Conservation (phyloP, 2,797 vertebrate genomes). For the Limosa lapponica region DNA sequence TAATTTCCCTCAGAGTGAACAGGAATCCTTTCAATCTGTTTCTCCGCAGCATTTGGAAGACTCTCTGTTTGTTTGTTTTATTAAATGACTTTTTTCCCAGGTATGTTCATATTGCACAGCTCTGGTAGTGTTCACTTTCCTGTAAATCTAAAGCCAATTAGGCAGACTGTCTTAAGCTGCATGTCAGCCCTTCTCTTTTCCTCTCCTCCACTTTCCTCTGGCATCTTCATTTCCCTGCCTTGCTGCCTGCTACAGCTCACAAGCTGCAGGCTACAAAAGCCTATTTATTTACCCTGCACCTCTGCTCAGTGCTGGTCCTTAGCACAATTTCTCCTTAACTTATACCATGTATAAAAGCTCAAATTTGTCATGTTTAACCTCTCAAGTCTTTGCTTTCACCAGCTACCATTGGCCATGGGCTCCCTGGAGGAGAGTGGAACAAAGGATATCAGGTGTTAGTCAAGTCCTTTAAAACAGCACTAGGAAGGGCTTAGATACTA, state of each 20-base stretch:
- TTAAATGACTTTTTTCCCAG: rapidly evolving
- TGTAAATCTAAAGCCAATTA: neutral
- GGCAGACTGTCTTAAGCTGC: neutral
- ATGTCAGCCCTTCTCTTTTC: neutral
- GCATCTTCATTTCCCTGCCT: neutral
- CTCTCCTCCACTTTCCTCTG: neutral
- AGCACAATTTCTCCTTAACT: neutral
- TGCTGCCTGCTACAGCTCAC: neutral
- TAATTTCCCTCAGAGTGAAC: neutral
- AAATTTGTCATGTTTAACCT: neutral
- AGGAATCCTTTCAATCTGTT: neutral
- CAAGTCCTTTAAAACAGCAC: neutral
- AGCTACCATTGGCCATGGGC: neutral
- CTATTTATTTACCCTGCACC: neutral
- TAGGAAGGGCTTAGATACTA: neutral
- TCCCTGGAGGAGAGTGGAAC: neutral
- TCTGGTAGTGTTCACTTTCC: neutral
- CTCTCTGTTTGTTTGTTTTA: neutral
- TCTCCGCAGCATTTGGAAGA: neutral
- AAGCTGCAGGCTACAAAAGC: neutral
- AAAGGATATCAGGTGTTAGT: neutral
- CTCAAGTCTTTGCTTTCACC: neutral
- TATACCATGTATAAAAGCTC: neutral
- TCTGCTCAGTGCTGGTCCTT: neutral
- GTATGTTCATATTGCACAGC: neutral